A percentile compares a stretch with the other conserved stretches of the same genome.
Conservation (phyloP, 2,113 vertebrate genomes). For the Chionis minor region DNA sequence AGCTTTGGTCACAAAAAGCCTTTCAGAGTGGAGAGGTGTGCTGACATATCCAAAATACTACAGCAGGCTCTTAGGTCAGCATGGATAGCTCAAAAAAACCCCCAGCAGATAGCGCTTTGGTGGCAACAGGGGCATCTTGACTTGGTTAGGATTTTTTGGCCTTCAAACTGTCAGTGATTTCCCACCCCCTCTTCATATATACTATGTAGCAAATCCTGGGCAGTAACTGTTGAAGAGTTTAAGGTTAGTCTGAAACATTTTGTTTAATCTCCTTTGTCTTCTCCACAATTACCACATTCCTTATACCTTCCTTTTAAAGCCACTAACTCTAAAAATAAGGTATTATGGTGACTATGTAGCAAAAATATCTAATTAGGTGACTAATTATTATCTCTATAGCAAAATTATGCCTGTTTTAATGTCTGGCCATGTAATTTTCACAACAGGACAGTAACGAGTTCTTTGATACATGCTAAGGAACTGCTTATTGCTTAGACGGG, state of each 20-base stretch:
- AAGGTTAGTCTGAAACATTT: neutral
- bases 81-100: neutral
- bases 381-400: neutral
- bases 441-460: neutral
- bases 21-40: neutral
- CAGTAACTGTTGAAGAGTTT: neutral
- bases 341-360: neutral
- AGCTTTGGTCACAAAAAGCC: neutral
- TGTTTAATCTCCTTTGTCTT: neutral
- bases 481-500: neutral
- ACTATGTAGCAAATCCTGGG: neutral
- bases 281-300: neutral
- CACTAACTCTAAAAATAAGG: neutral
- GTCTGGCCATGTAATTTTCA: conserved; percentile 4
- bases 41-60: neutral
- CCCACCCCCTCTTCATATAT: neutral
- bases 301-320: neutral
- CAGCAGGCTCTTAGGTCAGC: neutral
- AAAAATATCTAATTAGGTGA: neutral
- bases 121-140: neutral
- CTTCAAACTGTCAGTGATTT: neutral
- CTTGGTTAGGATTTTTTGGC: neutral
- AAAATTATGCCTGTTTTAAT: conserved; percentile 25
- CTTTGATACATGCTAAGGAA: neutral
- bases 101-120: neutral